Conservation (phyloP, 2,113 vertebrate species). For the Paedocypris sp. region DNA sequence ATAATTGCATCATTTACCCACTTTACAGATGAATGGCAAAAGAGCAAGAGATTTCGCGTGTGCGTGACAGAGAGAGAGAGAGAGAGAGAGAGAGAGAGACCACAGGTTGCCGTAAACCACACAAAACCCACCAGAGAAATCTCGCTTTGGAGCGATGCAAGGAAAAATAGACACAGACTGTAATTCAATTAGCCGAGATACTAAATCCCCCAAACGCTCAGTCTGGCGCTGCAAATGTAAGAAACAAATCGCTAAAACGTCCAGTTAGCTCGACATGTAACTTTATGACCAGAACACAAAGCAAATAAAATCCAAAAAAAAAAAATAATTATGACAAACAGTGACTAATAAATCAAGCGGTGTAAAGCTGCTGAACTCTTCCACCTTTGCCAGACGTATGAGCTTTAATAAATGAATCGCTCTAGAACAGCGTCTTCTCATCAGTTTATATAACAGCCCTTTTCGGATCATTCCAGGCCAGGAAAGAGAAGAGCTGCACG, state of each 20-base stretch:
- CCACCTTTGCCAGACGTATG: not conserved
- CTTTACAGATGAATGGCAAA: no score
- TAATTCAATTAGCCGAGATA: not conserved
- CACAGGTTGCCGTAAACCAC: no score
- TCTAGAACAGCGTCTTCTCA: not conserved
- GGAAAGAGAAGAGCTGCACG: not conserved
- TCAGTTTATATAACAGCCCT: conserved; percentile 3
- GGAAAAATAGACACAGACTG: not conserved
- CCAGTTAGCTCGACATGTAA: not conserved
- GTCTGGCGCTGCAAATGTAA: not conserved
- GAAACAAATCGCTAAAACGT: not conserved
- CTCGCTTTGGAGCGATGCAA: not conserved
- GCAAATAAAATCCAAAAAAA: not conserved
- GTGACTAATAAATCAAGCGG: not conserved
- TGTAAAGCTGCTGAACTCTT: not conserved
- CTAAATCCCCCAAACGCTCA: not conserved
- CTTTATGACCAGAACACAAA: not conserved
- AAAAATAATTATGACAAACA: not conserved
- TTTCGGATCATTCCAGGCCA: not conserved
- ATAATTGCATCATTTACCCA: no score
- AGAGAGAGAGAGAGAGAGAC: no score
- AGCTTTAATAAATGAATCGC: not conserved
- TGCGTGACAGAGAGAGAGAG: no score
- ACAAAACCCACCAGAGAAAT: not conserved
- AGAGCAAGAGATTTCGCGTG: no score